Evolutionary conservation across 2,888 invertebrate species (phyloP).

Genomic region (Lochmaea capreae): DNA sequence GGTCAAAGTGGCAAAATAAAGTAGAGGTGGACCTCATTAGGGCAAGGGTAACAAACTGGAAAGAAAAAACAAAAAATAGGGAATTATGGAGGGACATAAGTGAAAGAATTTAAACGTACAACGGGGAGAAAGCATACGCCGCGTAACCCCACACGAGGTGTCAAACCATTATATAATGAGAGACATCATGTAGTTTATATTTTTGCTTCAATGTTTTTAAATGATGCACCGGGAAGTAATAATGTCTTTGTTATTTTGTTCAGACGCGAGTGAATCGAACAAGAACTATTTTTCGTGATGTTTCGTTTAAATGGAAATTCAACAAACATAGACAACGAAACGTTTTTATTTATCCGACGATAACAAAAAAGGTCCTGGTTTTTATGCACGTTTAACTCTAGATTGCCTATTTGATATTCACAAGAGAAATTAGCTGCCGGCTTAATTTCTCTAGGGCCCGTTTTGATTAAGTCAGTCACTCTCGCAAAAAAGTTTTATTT

Average conservation of each 20-base stretch:
- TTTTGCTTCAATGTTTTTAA: too few species aligned
- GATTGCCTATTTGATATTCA: conserved; percentile 41
- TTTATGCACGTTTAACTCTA: conserved; percentile 30
- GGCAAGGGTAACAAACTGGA: too few species aligned
- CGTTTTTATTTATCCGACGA: conserved; percentile 19
- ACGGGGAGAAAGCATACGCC: too few species aligned
- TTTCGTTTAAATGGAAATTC: neutral
- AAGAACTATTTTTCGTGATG: neutral
- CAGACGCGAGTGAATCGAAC: neutral
- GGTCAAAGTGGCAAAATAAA: too few species aligned
- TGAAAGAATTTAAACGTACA: too few species aligned
- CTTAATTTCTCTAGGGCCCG: conserved; percentile 36
- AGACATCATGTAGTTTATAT: too few species aligned
- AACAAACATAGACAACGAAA: neutral
- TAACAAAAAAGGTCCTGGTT: conserved; percentile 10
- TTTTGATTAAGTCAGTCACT: conserved; percentile 33
- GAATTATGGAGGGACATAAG: too few species aligned
- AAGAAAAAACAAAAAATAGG: too few species aligned
- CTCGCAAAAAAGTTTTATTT: conserved; percentile 7
- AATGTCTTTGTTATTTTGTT: neutral
- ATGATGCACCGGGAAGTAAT: too few species aligned
- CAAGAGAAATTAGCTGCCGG: conserved; percentile 34
- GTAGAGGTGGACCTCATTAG: too few species aligned
- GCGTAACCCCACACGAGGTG: too few species aligned
- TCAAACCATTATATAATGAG: too few species aligned